These are phyloP conservation scores for Drosophila falleni DNA, from an alignment of 2,888 invertebrate genomes.

Conservation along the genomic window DNA sequence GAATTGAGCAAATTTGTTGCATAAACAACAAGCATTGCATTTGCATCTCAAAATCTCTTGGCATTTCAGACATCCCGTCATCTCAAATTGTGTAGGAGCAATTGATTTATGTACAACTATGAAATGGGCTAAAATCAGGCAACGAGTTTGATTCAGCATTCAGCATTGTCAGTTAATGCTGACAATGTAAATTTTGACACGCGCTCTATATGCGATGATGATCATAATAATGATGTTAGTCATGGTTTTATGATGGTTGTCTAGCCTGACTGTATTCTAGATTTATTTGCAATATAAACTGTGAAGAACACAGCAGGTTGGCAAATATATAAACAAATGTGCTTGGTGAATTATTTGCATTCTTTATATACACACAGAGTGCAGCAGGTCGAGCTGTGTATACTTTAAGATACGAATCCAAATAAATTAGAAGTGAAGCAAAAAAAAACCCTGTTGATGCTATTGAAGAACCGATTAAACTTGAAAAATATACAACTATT, in stretches of 20 bases:
- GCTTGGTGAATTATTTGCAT: conserved; percentile 27
- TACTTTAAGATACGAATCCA: conserved; percentile 17
- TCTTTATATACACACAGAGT: not conserved
- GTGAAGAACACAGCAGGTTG: conserved; percentile 19
- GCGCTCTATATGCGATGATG: not conserved
- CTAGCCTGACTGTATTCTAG: not conserved
- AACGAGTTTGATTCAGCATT: not conserved
- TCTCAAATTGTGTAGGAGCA: not conserved
- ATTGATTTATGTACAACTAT: conserved; percentile 24
- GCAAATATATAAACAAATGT: conserved; percentile 24
- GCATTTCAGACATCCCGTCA: not conserved
- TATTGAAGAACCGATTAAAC: not conserved
- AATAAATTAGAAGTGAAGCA: conserved; percentile 5
- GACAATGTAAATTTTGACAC: conserved; percentile 20
- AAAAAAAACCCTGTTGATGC: not conserved
- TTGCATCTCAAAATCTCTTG: conserved; percentile 10
- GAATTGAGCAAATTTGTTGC: conserved; percentile 51
- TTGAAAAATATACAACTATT: not conserved
- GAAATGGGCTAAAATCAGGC: not conserved
- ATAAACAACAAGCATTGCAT: conserved; percentile 54
- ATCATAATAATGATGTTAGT: not conserved
- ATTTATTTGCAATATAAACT: conserved; percentile 47
- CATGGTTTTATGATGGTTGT: conserved; percentile 5
- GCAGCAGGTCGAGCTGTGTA: conserved; percentile 3
- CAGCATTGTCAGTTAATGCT: conserved; percentile 11